Conservation (phyloP, 2,888 invertebrate species). For the Neria commutata region DNA sequence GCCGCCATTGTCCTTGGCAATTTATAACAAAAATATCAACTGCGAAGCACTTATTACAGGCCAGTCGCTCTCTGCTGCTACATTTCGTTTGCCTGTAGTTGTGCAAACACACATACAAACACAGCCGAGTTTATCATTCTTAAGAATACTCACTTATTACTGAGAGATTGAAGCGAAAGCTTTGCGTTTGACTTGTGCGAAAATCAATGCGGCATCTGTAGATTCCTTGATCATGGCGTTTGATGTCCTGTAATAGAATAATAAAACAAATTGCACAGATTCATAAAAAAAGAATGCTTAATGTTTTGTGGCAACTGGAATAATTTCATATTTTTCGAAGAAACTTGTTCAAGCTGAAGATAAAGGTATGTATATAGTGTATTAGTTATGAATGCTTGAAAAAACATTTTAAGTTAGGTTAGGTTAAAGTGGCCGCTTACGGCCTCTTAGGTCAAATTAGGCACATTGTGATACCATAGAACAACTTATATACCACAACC, state of each 20-base stretch:
- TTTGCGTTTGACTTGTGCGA: constrained; percentile 86
- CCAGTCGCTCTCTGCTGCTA: background rate
- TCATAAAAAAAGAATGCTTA: no score
- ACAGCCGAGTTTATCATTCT: constrained; percentile 3
- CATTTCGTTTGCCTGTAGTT: constrained; percentile 18
- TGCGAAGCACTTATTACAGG: background rate
- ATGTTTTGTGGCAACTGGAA: no score
- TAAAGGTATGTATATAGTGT: no score
- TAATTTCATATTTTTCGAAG: no score
- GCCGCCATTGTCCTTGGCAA: background rate
- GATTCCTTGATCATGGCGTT: constrained; percentile 85
- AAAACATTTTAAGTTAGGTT: no score
- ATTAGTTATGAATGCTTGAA: no score
- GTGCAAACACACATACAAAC: background rate
- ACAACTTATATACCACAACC: no score
- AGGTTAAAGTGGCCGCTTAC: no score
- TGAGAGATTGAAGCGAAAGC: constrained; percentile 87
- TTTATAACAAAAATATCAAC: background rate
- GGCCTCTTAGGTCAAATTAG: no score
- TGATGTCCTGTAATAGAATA: constrained; percentile 68
- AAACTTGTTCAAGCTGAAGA: no score
- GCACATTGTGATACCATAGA: no score
- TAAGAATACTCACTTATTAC: constrained; percentile 78
- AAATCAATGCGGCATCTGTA: constrained; percentile 91
- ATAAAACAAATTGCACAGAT: constrained; percentile 1